Evolutionary conservation across 2,113 vertebrate species (phyloP), one percentile per base, ranked within the genome.

Genomic region (Petrocephalus microphthalmus): DNA sequence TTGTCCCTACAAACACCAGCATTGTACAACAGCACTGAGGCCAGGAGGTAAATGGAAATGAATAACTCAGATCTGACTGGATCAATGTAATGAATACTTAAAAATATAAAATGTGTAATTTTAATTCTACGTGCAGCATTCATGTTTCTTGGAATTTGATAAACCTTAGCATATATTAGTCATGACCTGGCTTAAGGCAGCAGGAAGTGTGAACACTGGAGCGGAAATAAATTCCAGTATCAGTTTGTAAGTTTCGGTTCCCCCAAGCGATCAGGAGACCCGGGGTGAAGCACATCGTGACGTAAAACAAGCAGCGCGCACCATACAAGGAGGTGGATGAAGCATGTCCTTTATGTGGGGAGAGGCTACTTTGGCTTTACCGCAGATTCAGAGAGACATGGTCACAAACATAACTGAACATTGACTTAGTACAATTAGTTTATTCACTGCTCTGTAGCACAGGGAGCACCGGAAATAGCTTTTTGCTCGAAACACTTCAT

Each of bases 371-470:
- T n/a, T 25, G n/a, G 57, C 7, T 64, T 25, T 64, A 8, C 60
- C 1, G n/a, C 8, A 64, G 22, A 64, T 64, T 22, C 56, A 25
- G 8, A 25, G 8, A 64, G 8, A 64, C 67, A 37, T 5, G 25
- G 15, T 7, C 1, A 74, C 67, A 84, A 84, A n/a, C 8, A 25
- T n/a, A 49, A 84, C 49, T 25, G 49, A 84, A 17, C 82, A 0
- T 47, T 1, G 60, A 10, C 78, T 88, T 84, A 89, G 89, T 64
- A 89, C 4, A 85, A 33, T 81, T 86, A 5, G 49, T 71, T 91
- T 87, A 87, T 90, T 90, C 86, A 74, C 67, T 83, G 7, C 33
- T 85, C 54, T 20, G 10, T 33, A 25, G 19, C n/a, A 64, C 25
- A 78, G 52, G 52, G 29, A 33, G 10, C n/a, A 51, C 78, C 64